Base-by-base conservation (phyloP, 2,797 vertebrate species). In the Enteromius unitaeniatus region DNA sequence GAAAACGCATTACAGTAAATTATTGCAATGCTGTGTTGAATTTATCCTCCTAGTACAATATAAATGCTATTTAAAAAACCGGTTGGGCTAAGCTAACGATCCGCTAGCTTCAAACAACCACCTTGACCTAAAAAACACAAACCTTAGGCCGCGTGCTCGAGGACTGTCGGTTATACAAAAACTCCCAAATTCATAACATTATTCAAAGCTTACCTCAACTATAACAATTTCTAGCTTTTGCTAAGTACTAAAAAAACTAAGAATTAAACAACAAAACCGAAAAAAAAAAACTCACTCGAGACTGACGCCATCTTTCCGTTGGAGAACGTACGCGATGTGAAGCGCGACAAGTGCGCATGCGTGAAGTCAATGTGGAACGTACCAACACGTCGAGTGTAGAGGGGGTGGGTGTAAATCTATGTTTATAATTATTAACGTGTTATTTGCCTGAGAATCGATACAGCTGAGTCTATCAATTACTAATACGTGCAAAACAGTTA, bases 221-320 rank as follows among this genome's bases (percentile, higher is more conserved):
- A 10, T 21, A 0, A 13, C 0, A 1, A 65, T 10, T 6, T 53
- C 1, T 49, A 62, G 17, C 3, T 75, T 10, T 9, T 28, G 6
- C 3, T 21, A 53, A n/a, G 4, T 0, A 49, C 15, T 42, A 5
- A 78, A 78, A 28, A 72, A 4, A 13, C 1, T 58, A 23, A 2
- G 26, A 13, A 15, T 47, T 62, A 40, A 17, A 45, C 14, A 28
- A 80, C 6, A 53, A 81, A 79, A 65, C 51, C 49, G 58, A 14
- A 14, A 13, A 26, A 60, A 1, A 11, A 0, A 0, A 9, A 93
- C 93, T 90, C 7, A 94, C 94, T 93, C n/a, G 93, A 91, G 83
- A 93, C 92, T 65, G 94, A 92, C 93, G 94, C 94, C 94, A 95
- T 95, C 91, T 94, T 91, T 82, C 79, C 81, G 67, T 78, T 21